A percentile compares a stretch with the other conserved stretches of the same genome.
Evolutionary conservation across 2,113 vertebrate genomes (phyloP).

Genomic region (Phodopus roborovskii): DNA sequence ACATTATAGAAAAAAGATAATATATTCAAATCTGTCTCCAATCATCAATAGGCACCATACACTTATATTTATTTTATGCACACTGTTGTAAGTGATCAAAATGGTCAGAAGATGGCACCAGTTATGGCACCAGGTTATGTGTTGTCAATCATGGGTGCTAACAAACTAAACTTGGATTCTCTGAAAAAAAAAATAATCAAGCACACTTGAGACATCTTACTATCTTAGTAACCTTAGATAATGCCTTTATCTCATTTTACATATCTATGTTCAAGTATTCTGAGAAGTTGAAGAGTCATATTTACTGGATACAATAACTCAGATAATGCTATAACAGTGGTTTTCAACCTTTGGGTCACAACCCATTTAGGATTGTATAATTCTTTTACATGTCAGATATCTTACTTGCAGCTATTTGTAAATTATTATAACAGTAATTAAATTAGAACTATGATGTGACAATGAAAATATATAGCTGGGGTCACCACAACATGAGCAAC

Average conservation of each 20-base stretch:
- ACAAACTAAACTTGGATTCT: background rate
- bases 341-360: background rate
- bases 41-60: background rate
- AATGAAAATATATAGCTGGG: background rate
- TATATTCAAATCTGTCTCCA: background rate
- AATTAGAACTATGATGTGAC: background rate
- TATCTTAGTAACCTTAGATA: background rate
- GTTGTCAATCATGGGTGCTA: background rate
- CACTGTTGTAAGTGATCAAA: background rate
- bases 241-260: background rate
- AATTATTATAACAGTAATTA: background rate
- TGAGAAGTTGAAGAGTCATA: background rate
- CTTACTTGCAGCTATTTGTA: background rate
- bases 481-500: background rate
- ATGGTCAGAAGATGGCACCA: background rate
- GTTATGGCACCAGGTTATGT: too few relatives aligned
- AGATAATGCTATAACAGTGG: background rate
- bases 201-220: background rate
- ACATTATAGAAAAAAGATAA: background rate
- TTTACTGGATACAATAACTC: background rate
- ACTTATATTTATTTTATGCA: background rate
- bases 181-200: background rate
- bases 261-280: background rate
- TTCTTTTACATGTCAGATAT: background rate
- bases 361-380: background rate